Conservation (phyloP, 37 sponge, comb jelly and placozoan genomes). For the Aplysina aerophoba region DNA sequence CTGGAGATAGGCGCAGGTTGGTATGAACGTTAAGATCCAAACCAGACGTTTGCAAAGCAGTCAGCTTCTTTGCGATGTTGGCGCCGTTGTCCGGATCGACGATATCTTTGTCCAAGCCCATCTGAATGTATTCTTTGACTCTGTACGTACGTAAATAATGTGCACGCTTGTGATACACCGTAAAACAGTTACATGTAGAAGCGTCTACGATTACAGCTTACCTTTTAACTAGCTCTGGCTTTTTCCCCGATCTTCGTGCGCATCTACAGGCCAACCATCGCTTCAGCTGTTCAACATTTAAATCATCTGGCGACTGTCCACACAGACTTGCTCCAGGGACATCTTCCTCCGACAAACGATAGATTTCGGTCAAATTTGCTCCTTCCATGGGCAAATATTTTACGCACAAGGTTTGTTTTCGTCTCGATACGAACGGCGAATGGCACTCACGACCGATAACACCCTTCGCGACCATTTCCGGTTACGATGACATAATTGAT, state of each 20-base stretch:
- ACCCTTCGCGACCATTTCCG: conserved; percentile 8
- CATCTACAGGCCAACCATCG: conserved; percentile 12
- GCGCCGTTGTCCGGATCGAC: conserved; percentile 1
- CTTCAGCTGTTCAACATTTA: background rate
- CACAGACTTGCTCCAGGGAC: background rate
- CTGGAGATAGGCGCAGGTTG: conserved; percentile 8
- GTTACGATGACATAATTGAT: background rate
- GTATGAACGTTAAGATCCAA: conserved; percentile 2
- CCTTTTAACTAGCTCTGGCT: conserved; percentile 3
- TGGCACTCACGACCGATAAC: background rate
- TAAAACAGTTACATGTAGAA: conserved; percentile 6
- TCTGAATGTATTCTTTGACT: conserved; percentile 10
- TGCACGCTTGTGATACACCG: background rate
- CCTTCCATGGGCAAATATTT: background rate
- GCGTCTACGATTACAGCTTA: background rate
- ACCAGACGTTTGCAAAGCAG: conserved; percentile 3
- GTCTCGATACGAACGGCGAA: background rate
- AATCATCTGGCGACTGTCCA: conserved; percentile 1
- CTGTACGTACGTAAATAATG: background rate
- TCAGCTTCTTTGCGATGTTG: background rate
- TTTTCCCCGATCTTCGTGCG: background rate
- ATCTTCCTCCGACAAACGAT: background rate
- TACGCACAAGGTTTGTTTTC: background rate
- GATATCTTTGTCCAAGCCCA: conserved; percentile 7
- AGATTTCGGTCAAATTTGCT: conserved; percentile 7